These are phyloP conservation scores for Hemitrygon akajei DNA, from an alignment of 2,797 vertebrate species.

Conservation along the genomic window DNA sequence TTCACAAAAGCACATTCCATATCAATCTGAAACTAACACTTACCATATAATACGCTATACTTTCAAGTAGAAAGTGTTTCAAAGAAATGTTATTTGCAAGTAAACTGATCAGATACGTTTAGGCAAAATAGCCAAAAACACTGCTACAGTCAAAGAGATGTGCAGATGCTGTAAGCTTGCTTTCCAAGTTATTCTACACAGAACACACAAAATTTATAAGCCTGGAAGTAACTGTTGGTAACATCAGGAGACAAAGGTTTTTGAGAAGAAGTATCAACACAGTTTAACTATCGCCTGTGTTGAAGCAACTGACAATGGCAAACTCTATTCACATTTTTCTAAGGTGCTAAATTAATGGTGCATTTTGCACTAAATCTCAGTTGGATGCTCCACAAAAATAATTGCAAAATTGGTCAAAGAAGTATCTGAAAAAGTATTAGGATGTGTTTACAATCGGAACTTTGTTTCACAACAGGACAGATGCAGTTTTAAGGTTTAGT, in stretches of 20 bases:
- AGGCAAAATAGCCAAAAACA: neutral
- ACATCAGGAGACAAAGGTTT: neutral
- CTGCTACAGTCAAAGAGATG: neutral
- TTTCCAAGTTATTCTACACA: neutral
- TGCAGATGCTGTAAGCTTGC: neutral
- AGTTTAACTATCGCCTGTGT: neutral
- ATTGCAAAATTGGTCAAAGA: too few species aligned
- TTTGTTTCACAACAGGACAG: too few species aligned
- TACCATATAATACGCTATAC: neutral
- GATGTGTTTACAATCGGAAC: too few species aligned
- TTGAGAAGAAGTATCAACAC: neutral
- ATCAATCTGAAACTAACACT: neutral
- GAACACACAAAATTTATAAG: neutral
- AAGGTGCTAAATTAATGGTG: too few species aligned
- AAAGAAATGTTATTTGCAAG: neutral
- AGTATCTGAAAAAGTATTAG: too few species aligned
- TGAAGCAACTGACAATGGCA: neutral
- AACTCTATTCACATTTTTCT: neutral
- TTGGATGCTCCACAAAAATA: too few species aligned
- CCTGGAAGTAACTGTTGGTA: neutral
- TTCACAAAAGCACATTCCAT: neutral
- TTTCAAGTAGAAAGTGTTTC: neutral
- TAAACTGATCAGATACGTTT: neutral
- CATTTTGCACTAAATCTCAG: too few species aligned
- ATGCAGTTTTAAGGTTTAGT: too few species aligned